phyloP scores from a whole-genome alignment of 2,113 vertebrate species.

The Phoxinus phoxinus region DNA sequence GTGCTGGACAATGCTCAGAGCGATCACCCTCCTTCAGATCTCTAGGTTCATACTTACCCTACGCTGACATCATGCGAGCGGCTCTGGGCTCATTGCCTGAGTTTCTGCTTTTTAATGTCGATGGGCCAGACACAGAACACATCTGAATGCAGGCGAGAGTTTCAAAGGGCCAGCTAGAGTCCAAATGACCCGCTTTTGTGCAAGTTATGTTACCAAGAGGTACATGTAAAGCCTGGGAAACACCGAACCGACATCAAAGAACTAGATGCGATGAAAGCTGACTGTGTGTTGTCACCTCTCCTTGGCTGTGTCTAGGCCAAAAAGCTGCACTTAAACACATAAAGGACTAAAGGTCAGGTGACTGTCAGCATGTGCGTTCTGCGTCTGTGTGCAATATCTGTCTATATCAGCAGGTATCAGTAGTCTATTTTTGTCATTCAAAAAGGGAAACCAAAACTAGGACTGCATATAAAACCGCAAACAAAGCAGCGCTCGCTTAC shows the following conservation, averaged over 20 bases:
- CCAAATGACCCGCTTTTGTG: slow-evolving; percentile 31
- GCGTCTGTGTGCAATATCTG: too few relatives aligned
- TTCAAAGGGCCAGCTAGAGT: slow-evolving; percentile 23
- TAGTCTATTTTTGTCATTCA: too few relatives aligned
- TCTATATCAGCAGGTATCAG: too few relatives aligned
- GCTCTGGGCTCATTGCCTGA: slow-evolving; percentile 34
- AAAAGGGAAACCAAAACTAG: too few relatives aligned
- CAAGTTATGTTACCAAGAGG: slow-evolving; percentile 58
- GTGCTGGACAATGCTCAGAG: slow-evolving; percentile 38
- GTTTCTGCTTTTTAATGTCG: slow-evolving; percentile 13
- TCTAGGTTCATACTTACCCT: neutral
- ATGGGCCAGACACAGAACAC: slow-evolving; percentile 31
- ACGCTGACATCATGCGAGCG: slow-evolving; percentile 29
- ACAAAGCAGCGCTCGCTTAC: too few relatives aligned
- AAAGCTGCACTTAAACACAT: too few relatives aligned
- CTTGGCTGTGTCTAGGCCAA: too few relatives aligned
- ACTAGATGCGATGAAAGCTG: neutral
- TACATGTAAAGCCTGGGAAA: slow-evolving; percentile 34
- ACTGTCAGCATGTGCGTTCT: too few relatives aligned
- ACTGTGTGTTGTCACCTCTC: too few relatives aligned
- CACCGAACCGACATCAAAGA: too few relatives aligned
- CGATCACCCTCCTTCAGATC: slow-evolving; percentile 17
- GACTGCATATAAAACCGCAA: too few relatives aligned
- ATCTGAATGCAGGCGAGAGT: slow-evolving; percentile 16
- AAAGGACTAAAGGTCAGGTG: too few relatives aligned